phyloP scores from a whole-genome alignment of 1,140 invertebrate species.

The Colletes latitarsis region DNA sequence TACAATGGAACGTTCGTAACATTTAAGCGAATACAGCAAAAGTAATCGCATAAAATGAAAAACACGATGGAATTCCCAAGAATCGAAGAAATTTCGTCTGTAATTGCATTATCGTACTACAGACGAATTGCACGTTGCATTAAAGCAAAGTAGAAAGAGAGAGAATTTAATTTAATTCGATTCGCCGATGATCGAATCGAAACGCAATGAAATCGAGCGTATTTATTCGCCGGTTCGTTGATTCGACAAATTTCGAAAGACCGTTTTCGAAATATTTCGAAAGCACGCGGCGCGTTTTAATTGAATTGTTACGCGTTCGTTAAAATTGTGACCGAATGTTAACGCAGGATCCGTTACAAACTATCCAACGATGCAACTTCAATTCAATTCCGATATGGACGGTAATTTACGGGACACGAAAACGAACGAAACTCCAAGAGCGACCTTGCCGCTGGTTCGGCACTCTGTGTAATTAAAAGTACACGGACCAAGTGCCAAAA shows the following conservation, averaged over 20 bases:
- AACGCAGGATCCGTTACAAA: constrained; percentile 36
- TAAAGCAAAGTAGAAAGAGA: not conserved
- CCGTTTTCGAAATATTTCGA: constrained; percentile 32
- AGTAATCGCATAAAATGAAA: too few species aligned
- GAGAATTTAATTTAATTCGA: constrained; percentile 2
- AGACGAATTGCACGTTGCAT: not conserved
- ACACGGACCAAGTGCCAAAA: too few species aligned
- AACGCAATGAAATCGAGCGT: constrained; percentile 22
- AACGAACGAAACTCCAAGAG: not conserved
- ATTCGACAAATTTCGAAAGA: constrained; percentile 21
- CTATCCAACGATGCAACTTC: not conserved
- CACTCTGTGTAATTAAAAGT: constrained; percentile 4
- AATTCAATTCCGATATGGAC: constrained; percentile 37
- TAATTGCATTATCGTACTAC: constrained; percentile 11
- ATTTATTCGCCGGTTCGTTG: not conserved
- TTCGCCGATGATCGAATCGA: constrained; percentile 4
- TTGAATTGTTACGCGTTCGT: constrained; percentile 42
- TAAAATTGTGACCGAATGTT: constrained; percentile 17
- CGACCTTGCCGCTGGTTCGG: not conserved
- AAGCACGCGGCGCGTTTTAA: constrained; percentile 13
- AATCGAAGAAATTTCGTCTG: not conserved
- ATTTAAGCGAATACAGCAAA: too few species aligned
- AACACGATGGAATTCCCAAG: not conserved
- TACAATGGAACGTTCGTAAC: too few species aligned
- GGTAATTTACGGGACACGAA: not conserved